A percentile compares a stretch with the other conserved stretches of the same genome.
These are phyloP conservation scores for Caenorhabditis drosophilae DNA, from an alignment of 2,888 invertebrate genomes.

Conservation along the genomic window DNA sequence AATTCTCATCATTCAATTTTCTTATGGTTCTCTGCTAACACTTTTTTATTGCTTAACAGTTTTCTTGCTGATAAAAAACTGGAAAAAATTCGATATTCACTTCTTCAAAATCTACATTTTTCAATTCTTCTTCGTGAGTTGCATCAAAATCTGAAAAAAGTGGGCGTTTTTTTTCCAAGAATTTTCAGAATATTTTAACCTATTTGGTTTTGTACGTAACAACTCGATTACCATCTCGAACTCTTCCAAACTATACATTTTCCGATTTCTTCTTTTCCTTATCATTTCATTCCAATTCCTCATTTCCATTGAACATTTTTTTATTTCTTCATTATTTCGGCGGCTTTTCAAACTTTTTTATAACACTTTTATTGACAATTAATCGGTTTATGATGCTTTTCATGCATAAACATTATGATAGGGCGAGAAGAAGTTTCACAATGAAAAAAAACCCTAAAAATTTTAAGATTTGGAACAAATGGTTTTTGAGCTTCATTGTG, in stretches of 20 bases:
- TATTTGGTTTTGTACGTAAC: slow-evolving; percentile 24
- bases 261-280: slow-evolving; percentile 10
- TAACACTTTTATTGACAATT: slow-evolving; percentile 18
- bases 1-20: slow-evolving; percentile 13
- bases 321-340: slow-evolving; percentile 16
- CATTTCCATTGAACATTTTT: no score
- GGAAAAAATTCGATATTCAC: slow-evolving; percentile 27
- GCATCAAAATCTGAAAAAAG: no score
- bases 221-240: slow-evolving; percentile 8
- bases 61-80: slow-evolving; percentile 13
- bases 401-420: slow-evolving; percentile 11
- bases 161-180: no score
- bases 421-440: slow-evolving; percentile 4
- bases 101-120: slow-evolving; percentile 31
- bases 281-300: no score
- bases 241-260: background rate
- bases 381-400: slow-evolving; percentile 24
- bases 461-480: slow-evolving; percentile 26
- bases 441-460: background rate
- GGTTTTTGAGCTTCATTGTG: slow-evolving; percentile 6
- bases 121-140: slow-evolving; percentile 25
- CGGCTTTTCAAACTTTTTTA: slow-evolving; percentile 16
- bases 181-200: slow-evolving; percentile 25
- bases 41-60: slow-evolving; percentile 23
- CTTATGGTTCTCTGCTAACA: slow-evolving; percentile 13